Base-by-base conservation (phyloP, 2,888 invertebrate genomes). In the Ormyrus rosae region DNA sequence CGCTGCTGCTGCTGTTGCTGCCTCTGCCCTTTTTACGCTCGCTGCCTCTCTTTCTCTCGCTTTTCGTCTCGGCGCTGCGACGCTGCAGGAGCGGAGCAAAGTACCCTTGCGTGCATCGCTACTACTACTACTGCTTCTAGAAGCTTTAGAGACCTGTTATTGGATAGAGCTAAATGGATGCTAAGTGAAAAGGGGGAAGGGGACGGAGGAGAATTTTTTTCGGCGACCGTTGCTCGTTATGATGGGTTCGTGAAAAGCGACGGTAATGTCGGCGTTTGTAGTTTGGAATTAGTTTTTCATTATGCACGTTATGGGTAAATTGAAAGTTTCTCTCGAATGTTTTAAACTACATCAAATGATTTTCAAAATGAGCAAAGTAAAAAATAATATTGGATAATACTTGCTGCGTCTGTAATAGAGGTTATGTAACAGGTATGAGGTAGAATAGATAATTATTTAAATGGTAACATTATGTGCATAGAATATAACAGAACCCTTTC, bases 181-280 rank as follows among this genome's bases (percentile, higher is more conserved):
- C 70, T 77, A 70, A 77, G 70, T 70, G 70, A 70, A 77, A 70
- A 58, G 77, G 70, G 64, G 64, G 64, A 70, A 63, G 68, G 34
- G 34, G 68, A 51, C 63, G 63, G 34, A 64, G 63, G 34, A 64
- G 51, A 9, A 9, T 58, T 45, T 72, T 77, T 72, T 67, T 61
- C 67, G 67, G 55, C 60, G 6, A 19, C 46, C 64, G 8, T 55
- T 19, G 53, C 67, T 72, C 61, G 61, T 73, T 68, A 79, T 75
- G 81, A 81, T 81, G 78, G 72, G 67, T 65, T 73, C 69, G 76
- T 78, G 72, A 73, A 79, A 74, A 78, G 77, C 80, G 78, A 75
- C 73, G 64, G 71, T 63, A 71, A 72, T 81, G 71, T 13, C 50
- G 63, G 55, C 45, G 58, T 34, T 34, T 34, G 34, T 34, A 34